Conservation (phyloP, 1,140 invertebrate genomes). For the Asbolus verrucosus region DNA sequence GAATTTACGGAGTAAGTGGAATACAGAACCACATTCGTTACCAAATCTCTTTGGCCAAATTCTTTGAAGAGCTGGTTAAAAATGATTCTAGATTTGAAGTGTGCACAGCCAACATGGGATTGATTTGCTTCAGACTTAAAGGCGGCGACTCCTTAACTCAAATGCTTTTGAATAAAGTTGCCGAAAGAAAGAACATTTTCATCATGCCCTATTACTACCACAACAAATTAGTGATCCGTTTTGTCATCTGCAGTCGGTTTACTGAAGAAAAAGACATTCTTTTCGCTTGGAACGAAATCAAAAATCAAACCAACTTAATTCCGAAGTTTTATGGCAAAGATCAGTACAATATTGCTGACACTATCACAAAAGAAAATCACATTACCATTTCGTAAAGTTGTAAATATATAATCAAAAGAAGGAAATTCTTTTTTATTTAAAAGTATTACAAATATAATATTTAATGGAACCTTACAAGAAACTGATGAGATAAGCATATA, state of each 20-base stretch:
- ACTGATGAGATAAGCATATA: constrained; percentile 17
- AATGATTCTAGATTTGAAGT: constrained; percentile 85
- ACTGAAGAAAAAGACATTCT: constrained; percentile 79
- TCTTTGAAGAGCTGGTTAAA: constrained; percentile 79
- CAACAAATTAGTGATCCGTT: constrained; percentile 81
- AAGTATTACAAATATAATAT: constrained; percentile 37
- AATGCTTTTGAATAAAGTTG: constrained; percentile 80
- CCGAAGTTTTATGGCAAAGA: too few relatives aligned
- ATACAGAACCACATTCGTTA: constrained; percentile 83
- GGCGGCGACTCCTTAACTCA: constrained; percentile 81
- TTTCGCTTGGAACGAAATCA: constrained; percentile 85
- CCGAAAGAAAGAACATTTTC: constrained; percentile 83
- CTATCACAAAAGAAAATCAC: background rate
- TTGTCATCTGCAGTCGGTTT: constrained; percentile 83
- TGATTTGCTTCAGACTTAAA: constrained; percentile 90
- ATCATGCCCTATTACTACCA: constrained; percentile 81
- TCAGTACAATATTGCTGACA: background rate
- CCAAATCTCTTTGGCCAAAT: constrained; percentile 79
- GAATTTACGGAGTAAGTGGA: constrained; percentile 84
- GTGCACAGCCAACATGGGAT: constrained; percentile 72
- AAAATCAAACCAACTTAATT: constrained; percentile 2
- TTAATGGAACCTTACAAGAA: constrained; percentile 29
- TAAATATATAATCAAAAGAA: constrained; percentile 6
- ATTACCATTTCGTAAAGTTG: background rate
- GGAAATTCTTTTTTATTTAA: constrained; percentile 24